phyloP scores from a whole-genome alignment of 2,797 vertebrate genomes.

The Helostoma temminkii region DNA sequence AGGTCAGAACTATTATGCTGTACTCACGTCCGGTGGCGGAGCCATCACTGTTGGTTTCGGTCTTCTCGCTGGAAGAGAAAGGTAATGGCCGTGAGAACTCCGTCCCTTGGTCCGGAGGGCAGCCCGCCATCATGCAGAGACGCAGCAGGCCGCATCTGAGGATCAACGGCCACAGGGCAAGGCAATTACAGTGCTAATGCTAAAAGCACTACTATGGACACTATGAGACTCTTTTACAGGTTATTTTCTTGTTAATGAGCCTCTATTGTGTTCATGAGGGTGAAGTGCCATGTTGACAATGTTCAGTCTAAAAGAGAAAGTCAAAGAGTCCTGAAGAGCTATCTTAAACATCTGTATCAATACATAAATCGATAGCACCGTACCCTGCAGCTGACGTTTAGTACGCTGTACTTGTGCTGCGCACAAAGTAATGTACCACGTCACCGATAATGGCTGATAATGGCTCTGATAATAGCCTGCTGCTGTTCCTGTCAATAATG shows the following conservation, averaged over 20 bases:
- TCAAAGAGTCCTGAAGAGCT: conserved; percentile 27
- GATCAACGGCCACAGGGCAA: conserved; percentile 86
- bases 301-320: conserved; percentile 25
- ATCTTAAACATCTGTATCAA: conserved; percentile 35
- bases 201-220: conserved; percentile 60
- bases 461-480: conserved; percentile 62
- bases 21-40: conserved; percentile 90
- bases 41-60: conserved; percentile 93
- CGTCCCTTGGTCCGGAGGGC: conserved; percentile 87
- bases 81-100: conserved; percentile 86
- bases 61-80: conserved; percentile 94
- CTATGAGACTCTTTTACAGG: conserved; percentile 49
- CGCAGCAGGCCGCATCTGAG: conserved; percentile 89
- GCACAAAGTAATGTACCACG: conserved; percentile 57
- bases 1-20: conserved; percentile 20
- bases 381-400: conserved; percentile 44
- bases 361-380: conserved; percentile 53
- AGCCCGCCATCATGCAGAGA: conserved; percentile 91
- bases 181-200: conserved; percentile 86
- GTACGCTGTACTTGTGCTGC: conserved; percentile 38
- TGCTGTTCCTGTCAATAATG: conserved; percentile 54
- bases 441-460: conserved; percentile 62
- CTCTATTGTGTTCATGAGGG: conserved; percentile 20
- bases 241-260: conserved; percentile 39
- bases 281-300: conserved; percentile 15